These are phyloP conservation scores for Strix aluco DNA, from an alignment of 2,113 vertebrate species.

Conservation along the genomic window DNA sequence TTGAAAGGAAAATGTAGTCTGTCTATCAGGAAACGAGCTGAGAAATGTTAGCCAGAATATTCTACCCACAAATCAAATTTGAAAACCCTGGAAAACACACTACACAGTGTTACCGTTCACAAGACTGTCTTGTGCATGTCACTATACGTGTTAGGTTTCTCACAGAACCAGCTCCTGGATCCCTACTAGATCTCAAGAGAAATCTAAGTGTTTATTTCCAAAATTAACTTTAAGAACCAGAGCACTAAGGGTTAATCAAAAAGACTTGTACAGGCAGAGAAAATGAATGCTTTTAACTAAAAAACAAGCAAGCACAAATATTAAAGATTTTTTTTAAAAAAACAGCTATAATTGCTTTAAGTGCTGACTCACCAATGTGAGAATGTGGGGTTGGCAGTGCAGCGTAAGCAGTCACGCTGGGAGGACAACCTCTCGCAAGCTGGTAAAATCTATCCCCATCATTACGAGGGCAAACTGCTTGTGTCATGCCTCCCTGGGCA, in stretches of 20 bases:
- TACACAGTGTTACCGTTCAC: not conserved
- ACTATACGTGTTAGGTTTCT: not conserved
- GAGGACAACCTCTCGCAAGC: not conserved
- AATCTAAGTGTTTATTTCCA: not conserved
- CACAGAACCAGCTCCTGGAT: not conserved
- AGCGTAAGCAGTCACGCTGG: accelerated
- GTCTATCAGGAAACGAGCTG: not conserved
- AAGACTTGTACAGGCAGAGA: not conserved
- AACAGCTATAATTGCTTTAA: not conserved
- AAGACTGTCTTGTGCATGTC: not conserved
- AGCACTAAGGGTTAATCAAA: not conserved
- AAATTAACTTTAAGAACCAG: not conserved
- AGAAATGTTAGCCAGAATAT: not conserved
- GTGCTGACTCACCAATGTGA: not conserved
- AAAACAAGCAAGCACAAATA: not conserved
- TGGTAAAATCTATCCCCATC: not conserved
- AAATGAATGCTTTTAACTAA: not conserved
- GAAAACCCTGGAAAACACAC: not conserved
- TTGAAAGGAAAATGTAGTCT: not conserved
- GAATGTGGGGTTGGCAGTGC: not conserved
- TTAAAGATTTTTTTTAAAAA: not conserved
- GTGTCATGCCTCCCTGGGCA: not conserved
- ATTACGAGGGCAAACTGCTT: accelerated
- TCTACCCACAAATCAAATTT: not conserved
- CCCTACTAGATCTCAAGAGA: not conserved